Conservation (phyloP, 1,140 invertebrate species). For the Pseudomyrmex concolor region DNA sequence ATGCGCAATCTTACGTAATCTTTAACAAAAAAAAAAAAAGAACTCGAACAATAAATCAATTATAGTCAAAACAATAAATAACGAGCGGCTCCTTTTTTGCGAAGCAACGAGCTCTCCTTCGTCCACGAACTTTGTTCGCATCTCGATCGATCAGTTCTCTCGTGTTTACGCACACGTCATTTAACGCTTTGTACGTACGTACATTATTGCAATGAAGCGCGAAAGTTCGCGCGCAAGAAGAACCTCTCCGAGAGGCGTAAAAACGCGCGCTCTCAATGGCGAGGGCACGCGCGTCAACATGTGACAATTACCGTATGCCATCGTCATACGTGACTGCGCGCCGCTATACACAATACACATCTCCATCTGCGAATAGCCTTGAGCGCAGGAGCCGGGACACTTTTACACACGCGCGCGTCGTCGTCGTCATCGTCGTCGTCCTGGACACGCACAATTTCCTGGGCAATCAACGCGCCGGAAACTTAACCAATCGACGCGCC, state of each 20-base stretch:
- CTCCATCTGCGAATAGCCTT: slow-evolving; percentile 63
- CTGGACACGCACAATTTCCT: slow-evolving; percentile 79
- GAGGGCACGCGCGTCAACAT: slow-evolving; percentile 10
- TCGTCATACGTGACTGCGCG: slow-evolving; percentile 30
- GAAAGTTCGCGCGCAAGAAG: not conserved
- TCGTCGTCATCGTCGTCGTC: not conserved
- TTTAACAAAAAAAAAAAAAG: too few relatives aligned
- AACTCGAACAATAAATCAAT: too few relatives aligned
- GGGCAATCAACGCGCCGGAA: slow-evolving; percentile 78
- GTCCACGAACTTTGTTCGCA: not conserved
- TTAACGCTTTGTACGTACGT: not conserved
- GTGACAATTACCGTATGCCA: slow-evolving; percentile 28
- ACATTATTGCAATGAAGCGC: not conserved
- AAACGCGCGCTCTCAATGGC: too few relatives aligned
- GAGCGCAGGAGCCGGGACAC: slow-evolving; percentile 24
- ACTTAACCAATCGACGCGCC: slow-evolving; percentile 74
- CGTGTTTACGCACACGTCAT: not conserved
- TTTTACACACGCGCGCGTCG: slow-evolving; percentile 41
- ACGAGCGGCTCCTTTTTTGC: too few relatives aligned
- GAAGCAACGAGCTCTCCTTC: too few relatives aligned
- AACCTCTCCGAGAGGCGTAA: not conserved
- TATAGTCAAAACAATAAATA: too few relatives aligned
- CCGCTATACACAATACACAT: slow-evolving; percentile 56
- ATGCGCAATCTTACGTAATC: too few relatives aligned
- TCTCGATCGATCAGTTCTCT: not conserved